Conservation (phyloP, 2,113 vertebrate species). For the Calyptomena viridis region DNA sequence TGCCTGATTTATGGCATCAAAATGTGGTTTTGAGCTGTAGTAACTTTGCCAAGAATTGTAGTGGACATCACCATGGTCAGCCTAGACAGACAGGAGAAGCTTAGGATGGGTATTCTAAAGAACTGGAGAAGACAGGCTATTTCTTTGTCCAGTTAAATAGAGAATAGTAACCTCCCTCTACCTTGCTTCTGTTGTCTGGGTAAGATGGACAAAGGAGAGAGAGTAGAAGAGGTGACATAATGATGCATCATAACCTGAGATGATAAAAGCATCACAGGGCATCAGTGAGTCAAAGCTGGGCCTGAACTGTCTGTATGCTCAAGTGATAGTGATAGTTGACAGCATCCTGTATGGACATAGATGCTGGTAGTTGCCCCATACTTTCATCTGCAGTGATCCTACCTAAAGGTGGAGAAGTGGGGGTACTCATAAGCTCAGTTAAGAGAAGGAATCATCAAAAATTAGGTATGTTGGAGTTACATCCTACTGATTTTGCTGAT, state of each 20-base stretch:
- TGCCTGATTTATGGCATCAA: not conserved
- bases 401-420: not conserved
- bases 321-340: not conserved
- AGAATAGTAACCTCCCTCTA: not conserved
- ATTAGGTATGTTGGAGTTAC: not conserved
- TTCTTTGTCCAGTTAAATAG: not conserved
- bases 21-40: not conserved
- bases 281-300: not conserved
- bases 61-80: fast-evolving
- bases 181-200: not conserved
- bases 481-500: not conserved
- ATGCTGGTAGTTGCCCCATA: not conserved
- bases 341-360: not conserved
- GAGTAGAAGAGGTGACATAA: not conserved
- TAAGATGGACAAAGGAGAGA: not conserved
- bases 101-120: not conserved
- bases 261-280: not conserved
- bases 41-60: not conserved
- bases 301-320: not conserved
- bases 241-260: not conserved
- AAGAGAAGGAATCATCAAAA: not conserved
- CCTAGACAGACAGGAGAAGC: not conserved
- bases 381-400: not conserved
- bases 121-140: not conserved
- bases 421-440: not conserved